Evolutionary conservation across 2,797 vertebrate genomes (phyloP).

Genomic region (Urocyon cinereoargenteus): DNA sequence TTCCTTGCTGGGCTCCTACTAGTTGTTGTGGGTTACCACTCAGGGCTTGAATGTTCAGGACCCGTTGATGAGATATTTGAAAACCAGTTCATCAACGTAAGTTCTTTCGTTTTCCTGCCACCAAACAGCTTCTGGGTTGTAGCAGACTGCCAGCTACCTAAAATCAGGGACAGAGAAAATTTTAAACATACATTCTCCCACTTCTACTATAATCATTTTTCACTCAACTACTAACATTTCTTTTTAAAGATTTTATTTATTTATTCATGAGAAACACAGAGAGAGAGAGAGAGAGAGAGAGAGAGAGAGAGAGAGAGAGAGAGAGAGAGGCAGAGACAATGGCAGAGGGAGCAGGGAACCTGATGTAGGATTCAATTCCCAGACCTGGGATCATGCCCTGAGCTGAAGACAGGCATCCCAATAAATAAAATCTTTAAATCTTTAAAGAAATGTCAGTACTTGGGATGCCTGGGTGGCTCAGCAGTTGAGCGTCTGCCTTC

Average conservation of each 20-base stretch:
- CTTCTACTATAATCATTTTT: not conserved
- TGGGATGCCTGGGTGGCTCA: too few relatives aligned
- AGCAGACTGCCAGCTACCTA: not conserved
- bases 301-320: too few relatives aligned
- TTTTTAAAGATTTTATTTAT: not conserved
- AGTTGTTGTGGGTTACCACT: not conserved
- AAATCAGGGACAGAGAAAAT: slow-evolving; percentile 49
- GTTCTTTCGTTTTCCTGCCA: slow-evolving; percentile 45
- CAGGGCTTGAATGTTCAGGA: not conserved
- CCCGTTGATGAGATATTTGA: not conserved
- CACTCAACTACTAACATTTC: not conserved
- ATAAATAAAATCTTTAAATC: too few relatives aligned
- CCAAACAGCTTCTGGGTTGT: slow-evolving; percentile 54
- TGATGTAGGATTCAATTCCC: not conserved
- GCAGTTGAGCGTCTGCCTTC: too few relatives aligned
- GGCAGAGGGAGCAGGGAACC: not conserved
- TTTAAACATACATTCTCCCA: slow-evolving; percentile 7
- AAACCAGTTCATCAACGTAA: slow-evolving; percentile 52
- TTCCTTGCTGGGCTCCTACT: not conserved
- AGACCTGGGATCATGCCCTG: too few relatives aligned
- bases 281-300: too few relatives aligned
- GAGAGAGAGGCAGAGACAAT: too few relatives aligned
- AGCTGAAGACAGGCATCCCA: too few relatives aligned
- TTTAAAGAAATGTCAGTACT: too few relatives aligned
- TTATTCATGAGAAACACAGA: too few relatives aligned